These are phyloP conservation scores for Acipenser transmontanus DNA, from an alignment of 2,797 vertebrate genomes.

Conservation along the genomic window DNA sequence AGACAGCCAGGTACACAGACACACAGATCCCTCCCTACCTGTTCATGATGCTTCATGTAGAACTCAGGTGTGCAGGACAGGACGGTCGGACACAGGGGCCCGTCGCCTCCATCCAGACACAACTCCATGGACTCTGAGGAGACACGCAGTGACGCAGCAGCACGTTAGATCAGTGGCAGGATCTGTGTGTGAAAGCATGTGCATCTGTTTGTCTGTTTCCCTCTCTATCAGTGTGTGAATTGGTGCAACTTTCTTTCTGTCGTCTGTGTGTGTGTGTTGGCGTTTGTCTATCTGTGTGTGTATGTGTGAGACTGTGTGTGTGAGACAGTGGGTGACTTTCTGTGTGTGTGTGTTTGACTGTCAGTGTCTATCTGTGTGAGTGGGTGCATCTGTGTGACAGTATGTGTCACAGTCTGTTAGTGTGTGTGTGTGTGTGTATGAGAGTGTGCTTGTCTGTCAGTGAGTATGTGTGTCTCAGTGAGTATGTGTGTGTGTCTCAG, in stretches of 20 bases:
- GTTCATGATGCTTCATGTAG: constrained; percentile 66
- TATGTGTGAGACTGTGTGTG: constrained; percentile 12
- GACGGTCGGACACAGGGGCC: constrained; percentile 66
- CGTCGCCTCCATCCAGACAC: constrained; percentile 77
- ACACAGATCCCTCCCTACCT: constrained; percentile 54
- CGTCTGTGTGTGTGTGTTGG: constrained; percentile 14
- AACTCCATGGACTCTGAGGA: constrained; percentile 66
- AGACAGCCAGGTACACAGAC: no score
- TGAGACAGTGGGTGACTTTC: constrained; percentile 7
- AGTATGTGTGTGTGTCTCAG: no score
- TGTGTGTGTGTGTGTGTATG: constrained; percentile 16
- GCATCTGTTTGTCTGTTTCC: background rate
- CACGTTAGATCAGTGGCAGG: background rate
- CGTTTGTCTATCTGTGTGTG: constrained; percentile 18
- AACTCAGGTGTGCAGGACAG: constrained; percentile 75
- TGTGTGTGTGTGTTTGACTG: constrained; percentile 4
- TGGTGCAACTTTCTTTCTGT: background rate
- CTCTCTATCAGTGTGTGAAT: background rate
- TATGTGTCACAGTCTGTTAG: constrained; percentile 3
- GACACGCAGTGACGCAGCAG: background rate
- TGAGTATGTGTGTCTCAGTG: constrained; percentile 39
- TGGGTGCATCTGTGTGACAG: constrained; percentile 3
- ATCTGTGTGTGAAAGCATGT: background rate
- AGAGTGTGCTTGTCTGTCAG: constrained; percentile 20
- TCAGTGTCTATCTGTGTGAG: constrained; percentile 10